Conservation (phyloP, 1,140 invertebrate species). For the Heliconius nattereri region DNA sequence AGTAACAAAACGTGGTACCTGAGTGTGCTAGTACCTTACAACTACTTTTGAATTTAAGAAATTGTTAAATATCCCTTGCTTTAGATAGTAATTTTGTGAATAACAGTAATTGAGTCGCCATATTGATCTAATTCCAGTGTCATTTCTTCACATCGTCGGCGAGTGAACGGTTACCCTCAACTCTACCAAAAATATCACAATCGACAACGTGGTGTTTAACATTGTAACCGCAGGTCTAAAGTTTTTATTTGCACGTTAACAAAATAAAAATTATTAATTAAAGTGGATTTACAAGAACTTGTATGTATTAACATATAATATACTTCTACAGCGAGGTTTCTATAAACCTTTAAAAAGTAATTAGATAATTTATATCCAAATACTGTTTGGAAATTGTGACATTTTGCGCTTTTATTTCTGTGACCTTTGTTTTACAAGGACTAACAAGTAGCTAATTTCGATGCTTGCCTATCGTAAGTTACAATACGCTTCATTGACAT, state of each 20-base stretch:
- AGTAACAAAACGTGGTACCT: no score
- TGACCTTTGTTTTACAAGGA: not conserved
- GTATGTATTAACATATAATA: no score
- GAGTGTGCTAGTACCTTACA: not conserved
- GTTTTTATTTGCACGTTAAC: no score
- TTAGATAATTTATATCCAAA: not conserved
- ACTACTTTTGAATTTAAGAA: not conserved
- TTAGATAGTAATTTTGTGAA: conserved; percentile 22
- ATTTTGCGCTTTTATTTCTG: conserved; percentile 5
- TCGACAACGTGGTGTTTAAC: not conserved
- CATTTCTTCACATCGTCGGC: conserved; percentile 21
- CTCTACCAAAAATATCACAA: conserved; percentile 18
- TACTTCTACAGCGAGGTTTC: not conserved
- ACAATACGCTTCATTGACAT: not conserved
- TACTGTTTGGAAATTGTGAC: conserved; percentile 14
- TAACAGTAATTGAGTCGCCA: conserved; percentile 16
- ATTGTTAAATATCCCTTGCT: not conserved
- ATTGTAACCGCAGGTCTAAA: not conserved
- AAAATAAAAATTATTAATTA: no score
- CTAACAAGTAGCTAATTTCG: conserved; percentile 4
- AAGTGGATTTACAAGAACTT: no score
- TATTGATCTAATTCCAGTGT: conserved; percentile 28
- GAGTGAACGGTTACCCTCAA: conserved; percentile 24
- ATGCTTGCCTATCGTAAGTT: not conserved
- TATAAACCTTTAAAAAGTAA: not conserved